Evolutionary conservation across 2,797 vertebrate species (phyloP), one percentile per base, ranked within the genome.

Genomic region (Apogon hyalosoma): DNA sequence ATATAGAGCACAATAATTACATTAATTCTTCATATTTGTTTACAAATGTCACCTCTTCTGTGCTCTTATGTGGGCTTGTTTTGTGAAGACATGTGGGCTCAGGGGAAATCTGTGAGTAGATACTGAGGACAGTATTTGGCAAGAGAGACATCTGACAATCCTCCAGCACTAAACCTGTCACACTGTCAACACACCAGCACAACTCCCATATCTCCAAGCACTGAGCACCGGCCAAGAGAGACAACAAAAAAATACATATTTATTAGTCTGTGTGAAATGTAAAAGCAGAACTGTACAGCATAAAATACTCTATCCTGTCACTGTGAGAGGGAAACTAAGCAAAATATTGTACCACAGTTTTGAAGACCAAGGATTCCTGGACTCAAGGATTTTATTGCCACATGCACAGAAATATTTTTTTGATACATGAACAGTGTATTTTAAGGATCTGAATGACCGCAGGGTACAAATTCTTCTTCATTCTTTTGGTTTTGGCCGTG

Each of bases 71-170:
- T 76, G 69, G 73, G 73, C 21, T 62, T 53, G 59, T 81, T 76
- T 78, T 82, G 54, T 65, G 19, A 81, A 80, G 80, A 84, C 58
- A 52, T 46, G 11, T 57, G 45, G 53, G 48, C 86, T 88, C 75
- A 46, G 61, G 47, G 63, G 77, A 69, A 82, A 80, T 88, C 76
- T 82, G 71, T 49, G 55, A 74, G 59, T 63, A 67, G 53, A 78
- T 64, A 60, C 69, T 53, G 76, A 85, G 59, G 76, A 85, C 66
- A 78, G 68, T 79, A 80, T 81, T 83, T 89, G 84, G 83, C 84
- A 87, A 73, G 85, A 86, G 58, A 80, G 75, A 77, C 75, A 77
- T 69, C 82, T 84, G 79, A 83, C 86, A 89, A 84, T 87, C 81
- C 66, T 71, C 71, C 75, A 78, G 75, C 82, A 79, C 77, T 80